Evolutionary conservation across 2,113 vertebrate genomes (phyloP).

Genomic region (Piprites chloris): DNA sequence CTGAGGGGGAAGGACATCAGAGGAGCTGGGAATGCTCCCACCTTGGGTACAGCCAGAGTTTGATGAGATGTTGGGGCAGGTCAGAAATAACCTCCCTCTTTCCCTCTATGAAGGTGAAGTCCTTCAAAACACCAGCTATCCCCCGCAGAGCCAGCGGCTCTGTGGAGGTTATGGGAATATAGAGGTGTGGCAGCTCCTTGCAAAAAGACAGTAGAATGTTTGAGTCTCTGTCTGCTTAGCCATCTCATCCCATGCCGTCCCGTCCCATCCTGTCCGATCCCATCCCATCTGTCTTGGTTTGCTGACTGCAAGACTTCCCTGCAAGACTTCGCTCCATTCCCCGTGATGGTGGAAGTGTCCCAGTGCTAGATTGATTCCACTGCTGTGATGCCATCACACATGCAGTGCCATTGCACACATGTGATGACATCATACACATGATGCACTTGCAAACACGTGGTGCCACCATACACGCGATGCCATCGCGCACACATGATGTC

Average conservation of each 20-base stretch:
- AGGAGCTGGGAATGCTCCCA: neutral
- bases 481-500: too few relatives aligned
- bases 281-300: neutral
- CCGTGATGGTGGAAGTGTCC: fast-evolving
- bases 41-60: too few relatives aligned
- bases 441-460: too few relatives aligned
- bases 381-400: neutral
- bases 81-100: neutral
- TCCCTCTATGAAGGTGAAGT: neutral
- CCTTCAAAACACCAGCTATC: neutral
- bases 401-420: too few relatives aligned
- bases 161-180: neutral
- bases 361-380: neutral
- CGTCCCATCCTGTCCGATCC: too few relatives aligned
- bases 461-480: too few relatives aligned
- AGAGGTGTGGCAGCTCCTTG: neutral
- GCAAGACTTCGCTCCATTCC: neutral
- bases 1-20: fast-evolving
- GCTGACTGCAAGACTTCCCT: neutral
- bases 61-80: neutral
- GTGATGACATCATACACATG: too few relatives aligned
- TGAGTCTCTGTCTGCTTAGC: neutral
- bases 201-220: neutral
- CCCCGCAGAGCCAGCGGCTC: neutral
- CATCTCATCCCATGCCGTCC: neutral